These are phyloP conservation scores for Tor tambroides DNA, from an alignment of 2,113 vertebrate species.

Conservation along the genomic window DNA sequence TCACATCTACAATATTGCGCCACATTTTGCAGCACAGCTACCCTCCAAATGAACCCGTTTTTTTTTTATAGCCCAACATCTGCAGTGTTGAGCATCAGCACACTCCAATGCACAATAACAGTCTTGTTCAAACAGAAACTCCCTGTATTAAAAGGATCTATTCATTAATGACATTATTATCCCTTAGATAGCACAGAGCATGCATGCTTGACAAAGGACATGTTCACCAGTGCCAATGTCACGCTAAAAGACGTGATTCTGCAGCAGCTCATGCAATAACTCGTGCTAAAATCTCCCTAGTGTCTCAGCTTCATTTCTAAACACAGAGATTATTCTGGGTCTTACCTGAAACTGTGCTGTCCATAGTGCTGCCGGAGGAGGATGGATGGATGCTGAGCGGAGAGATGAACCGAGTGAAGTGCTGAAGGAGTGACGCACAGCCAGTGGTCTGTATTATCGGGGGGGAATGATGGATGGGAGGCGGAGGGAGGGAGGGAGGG, in stretches of 20 bases:
- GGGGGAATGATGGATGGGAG: background rate
- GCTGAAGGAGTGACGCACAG: constrained; percentile 31
- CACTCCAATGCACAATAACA: background rate
- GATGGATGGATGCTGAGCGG: constrained; percentile 41
- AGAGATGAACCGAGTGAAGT: constrained; percentile 8
- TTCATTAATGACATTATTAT: background rate
- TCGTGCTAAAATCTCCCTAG: background rate
- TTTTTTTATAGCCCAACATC: constrained; percentile 40
- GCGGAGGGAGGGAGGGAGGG: background rate
- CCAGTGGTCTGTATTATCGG: constrained; percentile 32
- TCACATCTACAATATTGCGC: background rate
- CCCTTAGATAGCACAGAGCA: background rate
- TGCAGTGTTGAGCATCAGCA: constrained; percentile 42
- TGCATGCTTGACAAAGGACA: background rate
- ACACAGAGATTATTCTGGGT: background rate
- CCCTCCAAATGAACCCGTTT: constrained; percentile 21
- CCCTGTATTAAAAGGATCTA: background rate
- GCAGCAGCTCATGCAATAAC: background rate
- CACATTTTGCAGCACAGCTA: constrained; percentile 45
- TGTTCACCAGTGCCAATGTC: background rate
- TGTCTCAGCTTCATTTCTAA: background rate
- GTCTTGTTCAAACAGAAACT: background rate
- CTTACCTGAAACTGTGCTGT: constrained; percentile 68
- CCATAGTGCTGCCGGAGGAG: constrained; percentile 58
- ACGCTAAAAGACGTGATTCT: background rate